These are phyloP conservation scores for Eupleurogrammus muticus DNA, from an alignment of 2,797 vertebrate species.

Conservation along the genomic window DNA sequence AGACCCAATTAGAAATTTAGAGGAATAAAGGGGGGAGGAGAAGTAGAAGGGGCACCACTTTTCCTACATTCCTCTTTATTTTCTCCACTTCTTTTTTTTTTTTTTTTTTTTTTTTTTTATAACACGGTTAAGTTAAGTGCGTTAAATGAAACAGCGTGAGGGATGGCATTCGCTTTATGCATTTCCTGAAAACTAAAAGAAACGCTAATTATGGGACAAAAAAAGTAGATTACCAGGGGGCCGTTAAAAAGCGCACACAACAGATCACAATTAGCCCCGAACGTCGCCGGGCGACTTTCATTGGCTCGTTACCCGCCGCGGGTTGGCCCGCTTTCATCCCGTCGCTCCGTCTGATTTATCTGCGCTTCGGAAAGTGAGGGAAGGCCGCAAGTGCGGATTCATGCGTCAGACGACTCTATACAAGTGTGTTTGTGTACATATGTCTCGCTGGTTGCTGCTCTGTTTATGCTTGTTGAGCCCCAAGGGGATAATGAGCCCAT, in stretches of 20 bases:
- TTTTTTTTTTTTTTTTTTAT: too few species aligned
- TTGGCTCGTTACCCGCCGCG: slow-evolving; percentile 53
- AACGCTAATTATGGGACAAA: slow-evolving; percentile 69
- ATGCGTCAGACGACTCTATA: slow-evolving; percentile 35
- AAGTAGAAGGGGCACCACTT: not conserved
- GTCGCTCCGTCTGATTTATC: slow-evolving; percentile 32
- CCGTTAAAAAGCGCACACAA: slow-evolving; percentile 66
- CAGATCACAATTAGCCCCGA: slow-evolving; percentile 54
- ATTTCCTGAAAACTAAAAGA: slow-evolving; percentile 75
- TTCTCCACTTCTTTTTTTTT: slow-evolving; percentile 37
- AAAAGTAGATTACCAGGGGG: slow-evolving; percentile 60
- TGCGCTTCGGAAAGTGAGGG: slow-evolving; percentile 25
- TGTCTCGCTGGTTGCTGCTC: slow-evolving; percentile 24
- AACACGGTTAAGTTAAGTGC: slow-evolving; percentile 54
- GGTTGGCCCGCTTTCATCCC: slow-evolving; percentile 51
- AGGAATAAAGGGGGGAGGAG: slow-evolving; percentile 19
- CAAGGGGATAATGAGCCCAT: slow-evolving; percentile 68
- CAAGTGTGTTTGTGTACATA: slow-evolving; percentile 29
- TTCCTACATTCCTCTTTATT: slow-evolving; percentile 59
- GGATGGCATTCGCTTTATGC: slow-evolving; percentile 69
- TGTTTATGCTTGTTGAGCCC: slow-evolving; percentile 62
- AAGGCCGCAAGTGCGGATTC: slow-evolving; percentile 32
- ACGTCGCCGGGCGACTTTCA: slow-evolving; percentile 60
- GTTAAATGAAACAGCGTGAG: slow-evolving; percentile 72
- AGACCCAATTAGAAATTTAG: slow-evolving; percentile 63